Conservation (phyloP, 2,797 vertebrate genomes). For the Euthynnus affinis region DNA sequence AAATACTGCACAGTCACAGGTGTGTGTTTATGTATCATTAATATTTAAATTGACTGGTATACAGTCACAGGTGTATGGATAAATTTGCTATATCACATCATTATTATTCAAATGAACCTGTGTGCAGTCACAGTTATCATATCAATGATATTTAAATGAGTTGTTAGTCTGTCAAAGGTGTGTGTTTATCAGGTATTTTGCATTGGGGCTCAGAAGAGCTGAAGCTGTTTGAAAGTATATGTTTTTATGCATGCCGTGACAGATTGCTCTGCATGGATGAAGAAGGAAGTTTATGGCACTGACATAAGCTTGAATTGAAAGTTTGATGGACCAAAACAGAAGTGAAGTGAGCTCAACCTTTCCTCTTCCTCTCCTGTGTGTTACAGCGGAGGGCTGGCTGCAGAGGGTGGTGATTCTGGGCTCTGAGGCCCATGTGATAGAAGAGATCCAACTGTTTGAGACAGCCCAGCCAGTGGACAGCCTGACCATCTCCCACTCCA, state of each 20-base stretch:
- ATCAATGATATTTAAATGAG: slow-evolving; percentile 42
- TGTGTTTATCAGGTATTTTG: slow-evolving; percentile 28
- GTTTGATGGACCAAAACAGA: slow-evolving; percentile 16
- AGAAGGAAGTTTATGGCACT: not conserved
- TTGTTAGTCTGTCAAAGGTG: slow-evolving; percentile 15
- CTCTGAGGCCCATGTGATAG: slow-evolving; percentile 89
- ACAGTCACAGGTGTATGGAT: slow-evolving; percentile 27
- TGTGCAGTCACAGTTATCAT: not conserved
- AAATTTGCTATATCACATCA: slow-evolving; percentile 21
- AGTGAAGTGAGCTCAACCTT: slow-evolving; percentile 25
- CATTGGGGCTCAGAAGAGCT: not conserved
- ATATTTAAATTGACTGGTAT: slow-evolving; percentile 51
- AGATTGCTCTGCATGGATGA: slow-evolving; percentile 6
- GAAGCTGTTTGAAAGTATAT: slow-evolving; percentile 31
- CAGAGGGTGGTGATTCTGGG: slow-evolving; percentile 92
- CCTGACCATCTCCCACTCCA: slow-evolving; percentile 90
- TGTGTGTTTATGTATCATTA: slow-evolving; percentile 56
- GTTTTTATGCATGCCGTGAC: slow-evolving; percentile 41
- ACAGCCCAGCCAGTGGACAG: slow-evolving; percentile 91
- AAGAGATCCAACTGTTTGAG: slow-evolving; percentile 97
- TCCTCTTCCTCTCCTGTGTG: slow-evolving; percentile 28
- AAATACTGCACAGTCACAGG: slow-evolving; percentile 32
- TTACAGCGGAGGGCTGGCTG: slow-evolving; percentile 92
- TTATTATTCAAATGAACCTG: slow-evolving; percentile 39
- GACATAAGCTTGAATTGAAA: slow-evolving; percentile 25